These are phyloP conservation scores for Gymnocheta viridis DNA, from an alignment of 2,888 invertebrate species.

Conservation along the genomic window DNA sequence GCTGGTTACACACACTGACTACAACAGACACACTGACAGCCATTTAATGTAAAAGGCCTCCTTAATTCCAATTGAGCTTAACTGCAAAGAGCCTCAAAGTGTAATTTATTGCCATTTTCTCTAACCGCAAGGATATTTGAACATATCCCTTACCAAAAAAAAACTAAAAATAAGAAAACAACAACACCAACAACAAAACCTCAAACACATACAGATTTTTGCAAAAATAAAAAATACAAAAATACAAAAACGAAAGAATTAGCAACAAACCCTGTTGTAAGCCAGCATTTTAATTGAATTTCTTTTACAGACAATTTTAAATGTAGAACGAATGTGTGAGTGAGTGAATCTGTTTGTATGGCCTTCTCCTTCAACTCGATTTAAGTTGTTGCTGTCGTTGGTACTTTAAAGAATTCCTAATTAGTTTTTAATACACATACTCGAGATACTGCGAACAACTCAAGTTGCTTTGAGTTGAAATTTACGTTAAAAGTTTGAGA, in stretches of 20 bases:
- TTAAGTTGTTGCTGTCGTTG: constrained; percentile 36
- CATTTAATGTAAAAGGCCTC: constrained; percentile 46
- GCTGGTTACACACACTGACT: constrained; percentile 50
- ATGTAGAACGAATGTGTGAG: neutral
- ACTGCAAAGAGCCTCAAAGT: constrained; percentile 65
- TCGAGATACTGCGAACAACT: constrained; percentile 16
- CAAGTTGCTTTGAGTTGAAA: neutral
- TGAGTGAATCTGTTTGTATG: neutral
- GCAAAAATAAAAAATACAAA: constrained; percentile 12
- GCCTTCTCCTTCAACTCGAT: neutral
- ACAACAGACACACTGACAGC: constrained; percentile 19
- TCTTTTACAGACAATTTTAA: constrained; percentile 53
- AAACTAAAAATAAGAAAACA: constrained; percentile 2
- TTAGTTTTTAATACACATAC: constrained; percentile 66
- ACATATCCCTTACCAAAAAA: constrained; percentile 57
- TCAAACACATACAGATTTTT: constrained; percentile 4
- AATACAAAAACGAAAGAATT: constrained; percentile 27
- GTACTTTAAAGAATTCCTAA: constrained; percentile 65
- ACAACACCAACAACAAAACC: constrained; percentile 31
- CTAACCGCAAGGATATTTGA: constrained; percentile 67
- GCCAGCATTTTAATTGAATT: constrained; percentile 69
- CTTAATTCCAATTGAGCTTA: constrained; percentile 65
- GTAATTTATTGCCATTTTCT: constrained; percentile 66
- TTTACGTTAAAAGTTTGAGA: neutral
- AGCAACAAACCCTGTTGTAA: constrained; percentile 56